Conservation (phyloP, 2,113 vertebrate species). For the Sturnus vulgaris region DNA sequence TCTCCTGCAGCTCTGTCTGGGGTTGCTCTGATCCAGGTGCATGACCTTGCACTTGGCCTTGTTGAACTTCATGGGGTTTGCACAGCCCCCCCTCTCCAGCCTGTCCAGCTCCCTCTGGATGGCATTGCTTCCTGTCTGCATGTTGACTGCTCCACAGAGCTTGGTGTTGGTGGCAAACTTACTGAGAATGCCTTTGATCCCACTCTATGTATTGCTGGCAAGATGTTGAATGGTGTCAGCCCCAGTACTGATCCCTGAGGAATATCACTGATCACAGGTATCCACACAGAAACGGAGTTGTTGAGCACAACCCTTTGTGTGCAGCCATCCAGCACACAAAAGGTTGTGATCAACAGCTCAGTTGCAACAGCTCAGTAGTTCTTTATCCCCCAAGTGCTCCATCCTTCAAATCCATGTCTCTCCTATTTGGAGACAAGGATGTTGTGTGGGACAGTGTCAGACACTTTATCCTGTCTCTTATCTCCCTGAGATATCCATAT, state of each 20-base stretch:
- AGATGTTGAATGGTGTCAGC: neutral
- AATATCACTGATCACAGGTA: neutral
- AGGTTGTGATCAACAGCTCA: no score
- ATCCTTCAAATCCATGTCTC: neutral
- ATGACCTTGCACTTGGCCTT: neutral
- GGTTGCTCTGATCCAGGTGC: fast-evolving
- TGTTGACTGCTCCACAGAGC: neutral
- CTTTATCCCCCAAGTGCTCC: neutral
- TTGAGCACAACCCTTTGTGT: neutral
- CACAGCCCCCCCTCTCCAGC: neutral
- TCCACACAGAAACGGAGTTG: neutral
- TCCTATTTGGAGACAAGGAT: neutral
- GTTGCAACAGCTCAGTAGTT: no score
- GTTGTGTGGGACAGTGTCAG: neutral
- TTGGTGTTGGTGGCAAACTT: neutral
- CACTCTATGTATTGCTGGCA: fast-evolving
- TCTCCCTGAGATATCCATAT: neutral
- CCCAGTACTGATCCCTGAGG: no score
- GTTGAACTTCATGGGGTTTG: no score
- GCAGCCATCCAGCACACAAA: no score
- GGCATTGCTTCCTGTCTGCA: fast-evolving
- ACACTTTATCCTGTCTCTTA: neutral
- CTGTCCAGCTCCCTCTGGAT: neutral
- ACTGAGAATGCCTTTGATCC: neutral
- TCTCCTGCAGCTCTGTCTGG: neutral